phyloP scores from a whole-genome alignment of 2,888 invertebrate species.

The Anodontia alba region DNA sequence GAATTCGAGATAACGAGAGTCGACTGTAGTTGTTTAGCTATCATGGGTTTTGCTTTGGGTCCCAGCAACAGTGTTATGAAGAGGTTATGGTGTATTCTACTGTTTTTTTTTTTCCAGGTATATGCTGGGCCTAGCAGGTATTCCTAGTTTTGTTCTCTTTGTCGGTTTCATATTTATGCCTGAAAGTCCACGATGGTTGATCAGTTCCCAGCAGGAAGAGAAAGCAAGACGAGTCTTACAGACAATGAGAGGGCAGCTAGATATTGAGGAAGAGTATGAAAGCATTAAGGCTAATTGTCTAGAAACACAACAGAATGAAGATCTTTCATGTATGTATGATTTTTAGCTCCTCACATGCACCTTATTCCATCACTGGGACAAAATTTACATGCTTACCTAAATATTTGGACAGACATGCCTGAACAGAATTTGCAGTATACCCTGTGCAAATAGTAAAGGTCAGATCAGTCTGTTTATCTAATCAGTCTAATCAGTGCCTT shows the following conservation, averaged over 20 bases:
- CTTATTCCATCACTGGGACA: too few relatives aligned
- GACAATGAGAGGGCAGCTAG: slow-evolving; percentile 83
- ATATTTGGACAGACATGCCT: too few relatives aligned
- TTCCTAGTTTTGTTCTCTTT: slow-evolving; percentile 86
- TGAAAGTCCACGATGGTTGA: slow-evolving; percentile 87
- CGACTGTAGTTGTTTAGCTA: too few relatives aligned
- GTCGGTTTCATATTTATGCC: slow-evolving; percentile 87
- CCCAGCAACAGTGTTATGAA: too few relatives aligned
- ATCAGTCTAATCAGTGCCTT: too few relatives aligned
- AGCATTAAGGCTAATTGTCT: slow-evolving; percentile 82
- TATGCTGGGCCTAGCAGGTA: slow-evolving; percentile 86
- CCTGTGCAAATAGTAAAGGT: too few relatives aligned
- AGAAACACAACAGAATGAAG: slow-evolving; percentile 73
- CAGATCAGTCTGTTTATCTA: too few relatives aligned
- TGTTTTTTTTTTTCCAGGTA: slow-evolving; percentile 81
- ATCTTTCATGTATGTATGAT: slow-evolving; percentile 39
- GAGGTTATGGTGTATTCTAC: too few relatives aligned
- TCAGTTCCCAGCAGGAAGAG: slow-evolving; percentile 80
- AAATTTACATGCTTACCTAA: too few relatives aligned
- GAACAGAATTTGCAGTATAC: too few relatives aligned
- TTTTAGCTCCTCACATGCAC: not conserved
- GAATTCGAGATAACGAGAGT: too few relatives aligned
- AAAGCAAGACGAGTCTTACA: slow-evolving; percentile 83
- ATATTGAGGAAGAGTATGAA: slow-evolving; percentile 85
- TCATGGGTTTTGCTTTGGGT: too few relatives aligned